A percentile compares a stretch with the other conserved stretches of the same genome.
These are phyloP conservation scores for Tetramorium parvispinum DNA, from an alignment of 1,140 invertebrate genomes.

Conservation along the genomic window DNA sequence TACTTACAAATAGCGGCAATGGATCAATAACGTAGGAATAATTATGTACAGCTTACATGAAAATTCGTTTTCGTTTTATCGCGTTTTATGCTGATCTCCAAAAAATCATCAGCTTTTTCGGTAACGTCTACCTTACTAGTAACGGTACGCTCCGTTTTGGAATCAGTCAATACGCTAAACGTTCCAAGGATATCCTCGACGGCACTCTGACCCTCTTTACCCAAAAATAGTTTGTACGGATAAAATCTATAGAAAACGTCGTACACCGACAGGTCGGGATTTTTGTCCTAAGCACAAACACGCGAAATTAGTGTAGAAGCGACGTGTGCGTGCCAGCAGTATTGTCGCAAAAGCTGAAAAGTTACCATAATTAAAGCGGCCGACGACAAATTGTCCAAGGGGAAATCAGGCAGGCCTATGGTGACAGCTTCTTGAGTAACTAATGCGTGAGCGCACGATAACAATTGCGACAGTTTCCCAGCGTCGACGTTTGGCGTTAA, in stretches of 20 bases:
- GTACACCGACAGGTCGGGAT: conserved; percentile 88
- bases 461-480: conserved; percentile 89
- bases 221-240: conserved; percentile 93
- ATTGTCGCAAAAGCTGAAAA: not conserved
- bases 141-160: not conserved
- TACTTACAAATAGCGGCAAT: not conserved
- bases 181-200: conserved; percentile 89
- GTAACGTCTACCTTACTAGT: conserved; percentile 22
- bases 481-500: conserved; percentile 87
- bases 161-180: conserved; percentile 85
- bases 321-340: not conserved
- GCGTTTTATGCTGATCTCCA: conserved; percentile 75
- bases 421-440: conserved; percentile 89
- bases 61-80: conserved; percentile 81
- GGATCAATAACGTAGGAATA: not conserved
- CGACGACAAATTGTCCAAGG: conserved; percentile 92
- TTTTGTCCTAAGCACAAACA: conserved; percentile 88
- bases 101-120: conserved; percentile 77
- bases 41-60: conserved; percentile 75
- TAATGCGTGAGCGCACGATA: conserved; percentile 92
- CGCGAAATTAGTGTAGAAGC: conserved; percentile 29
- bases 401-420: conserved; percentile 95
- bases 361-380: conserved; percentile 92
- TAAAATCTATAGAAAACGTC: conserved; percentile 92
- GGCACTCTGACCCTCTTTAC: conserved; percentile 89